These are phyloP conservation scores for Origma solitaria DNA, from an alignment of 2,113 vertebrate genomes.

Conservation along the genomic window DNA sequence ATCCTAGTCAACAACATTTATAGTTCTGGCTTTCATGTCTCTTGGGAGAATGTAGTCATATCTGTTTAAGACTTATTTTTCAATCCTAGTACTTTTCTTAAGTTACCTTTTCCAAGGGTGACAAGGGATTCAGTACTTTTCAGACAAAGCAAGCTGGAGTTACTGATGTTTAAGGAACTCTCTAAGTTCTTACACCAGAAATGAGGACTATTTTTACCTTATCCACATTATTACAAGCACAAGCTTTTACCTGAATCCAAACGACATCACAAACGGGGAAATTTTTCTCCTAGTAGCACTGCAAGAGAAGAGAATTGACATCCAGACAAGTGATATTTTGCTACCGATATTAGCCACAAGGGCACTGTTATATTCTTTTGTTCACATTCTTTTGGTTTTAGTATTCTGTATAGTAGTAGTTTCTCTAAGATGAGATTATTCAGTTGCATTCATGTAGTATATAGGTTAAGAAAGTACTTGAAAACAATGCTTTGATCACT, in stretches of 20 bases:
- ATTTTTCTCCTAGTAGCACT: slow-evolving; percentile 74
- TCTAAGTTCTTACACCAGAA: background rate
- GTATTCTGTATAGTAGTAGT: background rate
- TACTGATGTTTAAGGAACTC: background rate
- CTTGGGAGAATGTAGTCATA: background rate
- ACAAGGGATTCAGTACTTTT: background rate
- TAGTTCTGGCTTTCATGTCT: background rate
- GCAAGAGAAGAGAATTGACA: slow-evolving; percentile 21
- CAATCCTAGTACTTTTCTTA: background rate
- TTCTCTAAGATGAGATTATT: background rate
- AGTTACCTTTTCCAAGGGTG: background rate
- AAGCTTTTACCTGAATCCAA: slow-evolving; percentile 86
- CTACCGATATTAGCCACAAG: background rate
- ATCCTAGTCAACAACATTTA: background rate
- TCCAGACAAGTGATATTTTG: background rate
- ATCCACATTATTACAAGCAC: background rate
- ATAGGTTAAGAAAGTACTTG: background rate
- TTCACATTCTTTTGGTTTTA: background rate
- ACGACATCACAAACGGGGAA: slow-evolving; percentile 81
- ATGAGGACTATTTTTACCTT: background rate
- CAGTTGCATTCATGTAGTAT: background rate
- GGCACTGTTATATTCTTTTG: background rate
- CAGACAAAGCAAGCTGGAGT: background rate
- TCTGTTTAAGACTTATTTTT: background rate
- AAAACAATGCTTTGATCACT: background rate